Evolutionary conservation across 2,113 vertebrate species (phyloP).

Genomic region (Rhinolophus sinicus): DNA sequence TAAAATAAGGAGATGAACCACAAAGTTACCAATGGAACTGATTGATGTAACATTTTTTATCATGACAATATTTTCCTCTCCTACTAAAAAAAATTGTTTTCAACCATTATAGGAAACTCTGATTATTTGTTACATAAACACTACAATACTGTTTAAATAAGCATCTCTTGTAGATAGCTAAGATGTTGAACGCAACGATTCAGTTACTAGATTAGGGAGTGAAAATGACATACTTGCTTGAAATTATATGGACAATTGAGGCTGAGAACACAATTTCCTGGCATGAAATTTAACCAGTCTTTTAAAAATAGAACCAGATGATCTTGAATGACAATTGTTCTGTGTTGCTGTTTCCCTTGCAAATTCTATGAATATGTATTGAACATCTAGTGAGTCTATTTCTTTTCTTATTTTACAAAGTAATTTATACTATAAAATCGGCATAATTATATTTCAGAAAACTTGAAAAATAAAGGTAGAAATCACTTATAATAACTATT

Average conservation of each 20-base stretch:
- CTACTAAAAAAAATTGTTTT: conserved; percentile 4
- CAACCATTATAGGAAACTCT: neutral
- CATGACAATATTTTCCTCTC: conserved; percentile 2
- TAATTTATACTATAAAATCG: conserved; percentile 49
- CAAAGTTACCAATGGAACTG: conserved; percentile 11
- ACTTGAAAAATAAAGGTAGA: conserved; percentile 2
- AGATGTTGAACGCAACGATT: conserved; percentile 48
- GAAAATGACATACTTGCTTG: conserved; percentile 36
- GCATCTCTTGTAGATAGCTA: neutral
- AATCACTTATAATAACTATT: neutral
- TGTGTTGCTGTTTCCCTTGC: neutral
- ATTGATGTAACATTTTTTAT: conserved; percentile 7
- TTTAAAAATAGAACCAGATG: conserved; percentile 32
- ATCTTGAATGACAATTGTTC: conserved; percentile 17
- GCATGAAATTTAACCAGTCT: neutral
- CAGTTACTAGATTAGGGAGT: conserved; percentile 29
- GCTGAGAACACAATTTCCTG: conserved; percentile 11
- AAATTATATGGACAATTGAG: conserved; percentile 43
- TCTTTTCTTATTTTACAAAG: conserved; percentile 28
- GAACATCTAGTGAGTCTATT: neutral
- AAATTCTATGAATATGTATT: conserved; percentile 44
- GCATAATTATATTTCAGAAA: neutral
- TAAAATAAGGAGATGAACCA: neutral
- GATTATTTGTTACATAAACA: conserved; percentile 8
- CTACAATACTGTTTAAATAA: conserved; percentile 1